Evolutionary conservation across 1,140 invertebrate genomes (phyloP).

Genomic region (Tetramorium parvispinum): DNA sequence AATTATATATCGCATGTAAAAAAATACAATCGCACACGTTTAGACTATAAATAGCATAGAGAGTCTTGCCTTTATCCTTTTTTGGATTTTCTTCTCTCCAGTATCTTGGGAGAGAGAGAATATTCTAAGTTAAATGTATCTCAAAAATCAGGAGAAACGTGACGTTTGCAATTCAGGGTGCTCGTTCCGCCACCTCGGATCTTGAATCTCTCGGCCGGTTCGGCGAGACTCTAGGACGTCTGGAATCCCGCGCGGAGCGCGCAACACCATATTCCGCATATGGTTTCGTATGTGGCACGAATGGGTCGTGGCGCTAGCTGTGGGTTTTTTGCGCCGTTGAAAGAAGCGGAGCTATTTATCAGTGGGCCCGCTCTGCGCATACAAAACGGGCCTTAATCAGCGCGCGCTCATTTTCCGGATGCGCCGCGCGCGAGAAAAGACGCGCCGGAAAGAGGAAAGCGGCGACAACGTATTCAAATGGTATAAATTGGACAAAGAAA

Average conservation of each 20-base stretch:
- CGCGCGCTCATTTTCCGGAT: constrained; percentile 54
- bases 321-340: constrained; percentile 69
- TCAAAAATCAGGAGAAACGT: not conserved
- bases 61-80: not conserved
- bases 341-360: constrained; percentile 78
- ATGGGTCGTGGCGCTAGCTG: constrained; percentile 74
- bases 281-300: constrained; percentile 74
- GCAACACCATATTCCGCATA: constrained; percentile 65
- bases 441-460: constrained; percentile 35
- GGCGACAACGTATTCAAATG: not conserved
- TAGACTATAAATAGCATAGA: not conserved
- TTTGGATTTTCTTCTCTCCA: not conserved
- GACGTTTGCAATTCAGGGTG: not conserved
- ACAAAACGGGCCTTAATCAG: constrained; percentile 71
- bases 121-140: not conserved
- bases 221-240: constrained; percentile 53
- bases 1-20: not conserved
- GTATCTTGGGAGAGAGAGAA: not conserved
- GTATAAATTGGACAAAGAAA: not conserved
- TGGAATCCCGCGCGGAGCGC: constrained; percentile 60
- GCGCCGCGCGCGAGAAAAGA: constrained; percentile 1
- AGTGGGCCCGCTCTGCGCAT: constrained; percentile 70
- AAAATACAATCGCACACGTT: too few relatives aligned
- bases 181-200: constrained; percentile 11
- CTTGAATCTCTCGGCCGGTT: constrained; percentile 17